Percentiles rank a stretch among this genome's conserved stretches.
Conservation (phyloP, 1,140 invertebrate species). For the Berghia stephanieae region DNA sequence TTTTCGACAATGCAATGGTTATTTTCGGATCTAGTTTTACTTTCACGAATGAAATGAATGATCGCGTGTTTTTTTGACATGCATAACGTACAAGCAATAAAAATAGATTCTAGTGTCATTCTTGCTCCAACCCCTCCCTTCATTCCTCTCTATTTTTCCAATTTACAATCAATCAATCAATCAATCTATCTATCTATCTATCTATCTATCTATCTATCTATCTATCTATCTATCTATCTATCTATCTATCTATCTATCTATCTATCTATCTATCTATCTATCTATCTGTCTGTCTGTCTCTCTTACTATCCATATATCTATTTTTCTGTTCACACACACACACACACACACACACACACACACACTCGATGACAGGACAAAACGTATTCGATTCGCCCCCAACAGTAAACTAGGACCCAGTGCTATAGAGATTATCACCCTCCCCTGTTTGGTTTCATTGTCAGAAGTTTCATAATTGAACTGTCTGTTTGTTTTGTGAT, state of each 20-base stretch:
- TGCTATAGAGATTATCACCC: no score
- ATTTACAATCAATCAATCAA: no score
- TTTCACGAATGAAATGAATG: no score
- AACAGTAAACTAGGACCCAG: no score
- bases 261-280: conserved; percentile 8
- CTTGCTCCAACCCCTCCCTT: no score
- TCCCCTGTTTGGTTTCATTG: background rate
- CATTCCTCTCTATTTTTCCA: no score
- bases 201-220: conserved; percentile 13
- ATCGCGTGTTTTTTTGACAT: no score
- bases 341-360: background rate
- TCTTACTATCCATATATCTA: background rate
- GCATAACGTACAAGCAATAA: no score
- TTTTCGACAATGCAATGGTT: no score
- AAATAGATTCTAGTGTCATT: no score
- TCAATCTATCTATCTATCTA: background rate
- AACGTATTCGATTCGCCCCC: background rate
- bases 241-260: background rate
- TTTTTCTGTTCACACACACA: background rate
- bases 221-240: conserved; percentile 2
- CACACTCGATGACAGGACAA: background rate
- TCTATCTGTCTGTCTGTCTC: conserved; percentile 7
- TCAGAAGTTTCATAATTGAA: background rate
- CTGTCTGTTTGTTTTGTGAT: background rate
- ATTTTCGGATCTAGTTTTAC: no score